Evolutionary conservation across 2,888 invertebrate species (phyloP).

Genomic region (Cylindroiulus punctatus): DNA sequence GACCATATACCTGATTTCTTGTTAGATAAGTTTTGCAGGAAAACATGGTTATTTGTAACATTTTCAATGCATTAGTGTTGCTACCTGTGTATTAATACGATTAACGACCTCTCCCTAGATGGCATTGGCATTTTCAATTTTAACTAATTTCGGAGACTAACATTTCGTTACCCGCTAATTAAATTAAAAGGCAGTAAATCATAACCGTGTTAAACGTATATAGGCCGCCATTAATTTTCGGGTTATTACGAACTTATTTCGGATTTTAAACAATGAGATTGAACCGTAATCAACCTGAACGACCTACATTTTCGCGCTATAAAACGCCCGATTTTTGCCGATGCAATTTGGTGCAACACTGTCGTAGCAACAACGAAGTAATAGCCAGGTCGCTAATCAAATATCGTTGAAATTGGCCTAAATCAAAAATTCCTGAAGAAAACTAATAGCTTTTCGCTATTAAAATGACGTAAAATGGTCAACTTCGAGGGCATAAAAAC

Average conservation of each 20-base stretch:
- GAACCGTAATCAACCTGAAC: conserved; percentile 18
- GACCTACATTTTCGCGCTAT: background rate
- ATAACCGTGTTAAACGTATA: conserved; percentile 3
- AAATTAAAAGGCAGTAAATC: conserved; percentile 18
- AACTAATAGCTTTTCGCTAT: background rate
- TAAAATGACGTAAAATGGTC: background rate
- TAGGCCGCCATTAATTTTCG: background rate
- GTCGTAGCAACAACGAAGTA: background rate
- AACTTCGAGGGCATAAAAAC: background rate
- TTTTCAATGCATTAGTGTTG: no score
- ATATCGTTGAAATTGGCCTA: background rate
- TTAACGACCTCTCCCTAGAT: background rate
- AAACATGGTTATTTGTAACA: no score
- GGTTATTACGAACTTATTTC: background rate
- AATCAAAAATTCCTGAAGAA: background rate
- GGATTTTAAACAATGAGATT: conserved; percentile 10
- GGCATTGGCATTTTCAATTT: background rate
- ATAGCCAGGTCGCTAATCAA: background rate
- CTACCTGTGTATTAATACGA: no score
- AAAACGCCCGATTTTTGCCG: background rate
- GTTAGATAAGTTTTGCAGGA: no score
- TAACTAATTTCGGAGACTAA: background rate
- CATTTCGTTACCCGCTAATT: background rate
- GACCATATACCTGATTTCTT: no score
- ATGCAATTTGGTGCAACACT: background rate